Percentiles rank a stretch among this genome's conserved stretches.
Evolutionary conservation across 1,140 invertebrate genomes (phyloP).

Genomic region (Pseudomyrmex concolor): DNA sequence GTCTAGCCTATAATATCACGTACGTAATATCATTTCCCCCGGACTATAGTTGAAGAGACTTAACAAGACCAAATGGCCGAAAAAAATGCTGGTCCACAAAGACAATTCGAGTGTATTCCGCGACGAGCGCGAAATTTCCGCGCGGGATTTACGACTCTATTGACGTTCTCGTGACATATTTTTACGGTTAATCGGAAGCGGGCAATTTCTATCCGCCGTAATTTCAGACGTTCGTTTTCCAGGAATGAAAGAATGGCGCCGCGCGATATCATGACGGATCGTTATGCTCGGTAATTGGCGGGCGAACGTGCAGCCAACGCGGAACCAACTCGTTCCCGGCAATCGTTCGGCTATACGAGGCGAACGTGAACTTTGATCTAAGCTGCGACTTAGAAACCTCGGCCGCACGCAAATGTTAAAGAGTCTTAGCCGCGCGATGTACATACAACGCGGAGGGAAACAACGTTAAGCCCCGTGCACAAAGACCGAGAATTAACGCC

Average conservation of each 20-base stretch:
- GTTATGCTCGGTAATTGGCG: constrained; percentile 47
- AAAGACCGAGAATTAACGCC: constrained; percentile 22
- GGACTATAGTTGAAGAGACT: too few species aligned
- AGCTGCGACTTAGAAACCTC: constrained; percentile 59
- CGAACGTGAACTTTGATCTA: constrained; percentile 70
- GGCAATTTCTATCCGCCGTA: constrained; percentile 13
- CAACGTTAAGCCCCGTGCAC: constrained; percentile 18
- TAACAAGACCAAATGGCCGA: constrained; percentile 3
- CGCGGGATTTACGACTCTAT: constrained; percentile 5
- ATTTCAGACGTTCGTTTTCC: constrained; percentile 36
- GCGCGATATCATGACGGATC: neutral
- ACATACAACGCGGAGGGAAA: neutral
- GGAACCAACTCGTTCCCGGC: neutral
- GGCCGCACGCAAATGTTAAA: constrained; percentile 67
- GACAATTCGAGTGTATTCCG: neutral
- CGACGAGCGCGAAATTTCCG: neutral
- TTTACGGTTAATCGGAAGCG: constrained; percentile 51
- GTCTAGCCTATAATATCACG: constrained; percentile 14
- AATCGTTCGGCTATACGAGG: constrained; percentile 1
- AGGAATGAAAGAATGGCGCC: constrained; percentile 11
- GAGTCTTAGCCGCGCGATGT: constrained; percentile 15
- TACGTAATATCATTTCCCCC: neutral
- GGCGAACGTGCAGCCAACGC: constrained; percentile 11
- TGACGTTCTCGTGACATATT: constrained; percentile 35
- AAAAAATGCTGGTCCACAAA: neutral